Base-by-base conservation (phyloP, 2,888 invertebrate species). In the Idaea biselata region DNA sequence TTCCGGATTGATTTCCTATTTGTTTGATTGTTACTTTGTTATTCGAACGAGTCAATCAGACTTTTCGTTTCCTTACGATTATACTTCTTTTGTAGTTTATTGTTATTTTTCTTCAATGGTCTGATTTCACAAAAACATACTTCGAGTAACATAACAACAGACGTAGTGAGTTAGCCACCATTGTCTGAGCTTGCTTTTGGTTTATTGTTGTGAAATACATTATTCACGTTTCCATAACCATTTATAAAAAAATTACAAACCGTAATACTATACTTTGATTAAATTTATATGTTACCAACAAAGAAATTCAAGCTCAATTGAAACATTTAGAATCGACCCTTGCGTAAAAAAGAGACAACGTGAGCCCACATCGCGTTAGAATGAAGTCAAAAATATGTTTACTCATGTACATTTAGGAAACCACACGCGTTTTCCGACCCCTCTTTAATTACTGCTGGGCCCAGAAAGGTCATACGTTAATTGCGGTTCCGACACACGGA, bases 401-500 rank as follows among this genome's bases (percentile, higher is more conserved):
- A 65, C 66, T 64, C 62, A 61, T 65, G 65, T 65, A 68, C 70
- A 69, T 72, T 72, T 64, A 68, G 67, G 57, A 64, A 70, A 68
- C 70, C 70, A 65, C 70, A 66, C 64, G 68, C 72, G 70, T 70
- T 44, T 70, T 66, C 61, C 65, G 55, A 67, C 67, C 71, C 75
- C 74, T 73, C 76, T 78, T 78, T 82, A 84, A 84, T 84, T 81
- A 81, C 76, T 79, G 76, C 73, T 69, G 77, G 68, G 69, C 62
- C 63, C 66, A 70, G 75, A 77, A 79, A 81, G 79, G 78, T 76
- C 77, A 78, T 78, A 76, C 77, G 81, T 79, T 83, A 84, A 84
- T 86, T 85, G 83, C 79, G 80, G 83, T 77, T 78, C 76, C 72
- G 74, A 78, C 81, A 72, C 71, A 79, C 76, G 80, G 78, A 80